These are phyloP conservation scores for Scaptomyza pallida DNA, from an alignment of 1,140 invertebrate genomes.

Conservation along the genomic window DNA sequence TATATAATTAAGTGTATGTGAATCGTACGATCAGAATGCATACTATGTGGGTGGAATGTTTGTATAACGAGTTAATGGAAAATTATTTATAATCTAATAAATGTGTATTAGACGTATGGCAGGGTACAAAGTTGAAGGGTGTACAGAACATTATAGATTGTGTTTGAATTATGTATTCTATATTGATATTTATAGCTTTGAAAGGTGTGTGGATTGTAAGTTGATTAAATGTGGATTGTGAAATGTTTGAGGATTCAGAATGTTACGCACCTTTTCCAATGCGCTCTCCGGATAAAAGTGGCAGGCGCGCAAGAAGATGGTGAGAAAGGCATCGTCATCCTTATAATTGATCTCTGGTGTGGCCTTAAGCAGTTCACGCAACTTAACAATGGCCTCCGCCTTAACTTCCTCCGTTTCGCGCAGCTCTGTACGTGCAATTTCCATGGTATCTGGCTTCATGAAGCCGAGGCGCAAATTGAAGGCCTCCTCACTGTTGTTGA, in stretches of 20 bases:
- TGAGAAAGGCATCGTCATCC: conserved; percentile 90
- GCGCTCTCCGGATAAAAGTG: conserved; percentile 93
- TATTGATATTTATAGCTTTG: background rate
- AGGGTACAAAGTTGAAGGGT: too few relatives aligned
- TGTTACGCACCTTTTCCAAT: conserved; percentile 87
- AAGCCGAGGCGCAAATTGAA: conserved; percentile 76
- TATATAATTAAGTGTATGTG: background rate
- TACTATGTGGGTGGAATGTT: conserved; percentile 24
- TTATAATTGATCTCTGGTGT: conserved; percentile 87
- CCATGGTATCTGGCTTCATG: conserved; percentile 84
- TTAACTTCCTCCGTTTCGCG: conserved; percentile 89
- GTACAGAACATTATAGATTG: background rate
- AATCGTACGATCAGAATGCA: conserved; percentile 15
- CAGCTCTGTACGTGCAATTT: conserved; percentile 87
- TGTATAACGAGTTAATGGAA: background rate
- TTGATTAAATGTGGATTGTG: background rate
- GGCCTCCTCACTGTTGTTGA: conserved; percentile 74
- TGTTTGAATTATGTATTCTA: background rate
- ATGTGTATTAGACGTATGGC: background rate
- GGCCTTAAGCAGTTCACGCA: conserved; percentile 88
- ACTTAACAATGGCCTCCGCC: conserved; percentile 86
- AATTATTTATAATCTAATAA: background rate
- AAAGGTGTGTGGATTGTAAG: background rate
- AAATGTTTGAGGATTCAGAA: too few relatives aligned
- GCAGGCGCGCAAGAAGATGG: conserved; percentile 90